phyloP scores from a whole-genome alignment of 2,888 invertebrate genomes.

The Psylliodes chrysocephalus region DNA sequence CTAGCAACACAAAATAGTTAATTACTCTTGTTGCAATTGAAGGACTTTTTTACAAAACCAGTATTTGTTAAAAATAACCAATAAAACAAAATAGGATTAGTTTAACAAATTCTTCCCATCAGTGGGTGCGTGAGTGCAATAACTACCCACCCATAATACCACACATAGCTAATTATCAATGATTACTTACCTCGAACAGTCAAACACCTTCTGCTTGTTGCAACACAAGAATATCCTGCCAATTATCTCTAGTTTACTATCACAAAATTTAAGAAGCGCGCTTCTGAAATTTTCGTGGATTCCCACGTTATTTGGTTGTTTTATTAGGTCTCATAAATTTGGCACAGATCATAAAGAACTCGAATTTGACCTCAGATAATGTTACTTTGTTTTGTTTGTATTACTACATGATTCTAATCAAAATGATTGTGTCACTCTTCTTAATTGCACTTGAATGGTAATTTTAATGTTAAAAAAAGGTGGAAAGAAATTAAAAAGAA shows the following conservation, averaged over 20 bases:
- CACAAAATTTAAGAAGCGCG: neutral
- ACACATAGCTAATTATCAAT: neutral
- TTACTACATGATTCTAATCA: too few species aligned
- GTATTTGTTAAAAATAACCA: too few species aligned
- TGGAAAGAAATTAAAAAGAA: too few species aligned
- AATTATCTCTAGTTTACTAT: neutral
- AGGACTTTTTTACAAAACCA: too few species aligned
- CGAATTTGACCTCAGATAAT: neutral
- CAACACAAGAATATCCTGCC: neutral
- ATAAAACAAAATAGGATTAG: too few species aligned
- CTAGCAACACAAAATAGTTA: too few species aligned
- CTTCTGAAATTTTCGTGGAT: neutral
- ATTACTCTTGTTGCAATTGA: too few species aligned
- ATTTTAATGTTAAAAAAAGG: too few species aligned
- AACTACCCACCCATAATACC: neutral
- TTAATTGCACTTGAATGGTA: too few species aligned
- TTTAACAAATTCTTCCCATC: too few species aligned
- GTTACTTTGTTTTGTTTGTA: neutral
- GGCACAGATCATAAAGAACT: neutral
- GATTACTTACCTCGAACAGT: neutral
- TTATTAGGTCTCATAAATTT: neutral
- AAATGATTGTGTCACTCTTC: neutral
- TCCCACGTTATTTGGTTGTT: neutral
- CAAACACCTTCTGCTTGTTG: neutral
- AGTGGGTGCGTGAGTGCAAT: too few species aligned